phyloP scores from a whole-genome alignment of 2,797 vertebrate genomes.

The Chromis chromis region DNA sequence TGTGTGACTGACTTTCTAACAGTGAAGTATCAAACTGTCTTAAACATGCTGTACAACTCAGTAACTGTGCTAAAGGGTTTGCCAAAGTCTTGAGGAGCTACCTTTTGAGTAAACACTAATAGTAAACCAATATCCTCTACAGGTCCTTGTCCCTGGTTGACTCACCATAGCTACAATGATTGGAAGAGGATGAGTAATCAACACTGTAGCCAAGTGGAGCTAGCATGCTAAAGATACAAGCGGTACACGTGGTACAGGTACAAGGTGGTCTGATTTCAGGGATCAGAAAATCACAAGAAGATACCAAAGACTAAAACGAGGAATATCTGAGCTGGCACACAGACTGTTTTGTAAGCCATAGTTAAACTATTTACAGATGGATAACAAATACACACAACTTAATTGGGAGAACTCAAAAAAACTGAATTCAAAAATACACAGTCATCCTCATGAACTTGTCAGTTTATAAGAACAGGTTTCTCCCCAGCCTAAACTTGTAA shows the following conservation, averaged over 20 bases:
- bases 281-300: neutral
- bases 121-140: constrained; percentile 57
- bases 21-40: constrained; percentile 7
- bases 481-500: constrained; percentile 37
- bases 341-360: neutral
- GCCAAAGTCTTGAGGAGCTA: neutral
- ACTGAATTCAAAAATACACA: neutral
- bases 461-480: constrained; percentile 10
- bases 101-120: constrained; percentile 47
- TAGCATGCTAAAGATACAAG: constrained; percentile 18
- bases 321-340: neutral
- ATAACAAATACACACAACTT: constrained; percentile 6
- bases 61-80: neutral
- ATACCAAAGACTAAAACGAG: neutral
- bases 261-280: constrained; percentile 19
- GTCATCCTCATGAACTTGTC: constrained; percentile 6
- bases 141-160: constrained; percentile 71
- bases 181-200: constrained; percentile 60
- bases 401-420: neutral
- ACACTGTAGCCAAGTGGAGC: constrained; percentile 32
- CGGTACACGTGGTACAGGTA: neutral
- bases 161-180: constrained; percentile 59
- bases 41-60: neutral
- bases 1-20: neutral
- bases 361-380: constrained; percentile 1